These are phyloP conservation scores for Drosophila orosa DNA, from an alignment of 1,140 invertebrate genomes.

Conservation along the genomic window DNA sequence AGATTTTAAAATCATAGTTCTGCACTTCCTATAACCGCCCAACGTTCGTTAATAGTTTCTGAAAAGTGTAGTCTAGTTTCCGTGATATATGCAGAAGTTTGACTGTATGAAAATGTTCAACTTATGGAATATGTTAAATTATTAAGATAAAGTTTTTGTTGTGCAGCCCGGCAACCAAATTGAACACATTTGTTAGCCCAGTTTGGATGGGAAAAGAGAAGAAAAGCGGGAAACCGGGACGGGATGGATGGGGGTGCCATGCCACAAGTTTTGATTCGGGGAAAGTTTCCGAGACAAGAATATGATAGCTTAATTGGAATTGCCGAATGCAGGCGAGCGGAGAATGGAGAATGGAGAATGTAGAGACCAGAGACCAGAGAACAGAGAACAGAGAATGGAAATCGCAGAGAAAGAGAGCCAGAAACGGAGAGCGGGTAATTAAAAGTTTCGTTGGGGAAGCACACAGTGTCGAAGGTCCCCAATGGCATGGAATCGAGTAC, in stretches of 20 bases:
- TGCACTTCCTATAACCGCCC: neutral
- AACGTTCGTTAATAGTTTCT: slow-evolving; percentile 1
- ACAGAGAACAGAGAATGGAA: slow-evolving; percentile 23
- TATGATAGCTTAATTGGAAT: slow-evolving; percentile 63
- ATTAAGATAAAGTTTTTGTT: slow-evolving; percentile 53
- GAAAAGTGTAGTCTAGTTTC: slow-evolving; percentile 5
- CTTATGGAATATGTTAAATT: slow-evolving; percentile 47
- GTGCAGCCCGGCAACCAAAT: slow-evolving; percentile 33
- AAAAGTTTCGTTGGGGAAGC: slow-evolving; percentile 46
- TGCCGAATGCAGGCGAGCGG: slow-evolving; percentile 32
- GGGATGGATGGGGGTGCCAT: slow-evolving; percentile 8
- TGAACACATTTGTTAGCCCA: slow-evolving; percentile 53
- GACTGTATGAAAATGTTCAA: slow-evolving; percentile 16
- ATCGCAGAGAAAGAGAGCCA: slow-evolving; percentile 14
- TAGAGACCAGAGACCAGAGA: slow-evolving; percentile 2
- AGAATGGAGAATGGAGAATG: slow-evolving; percentile 13
- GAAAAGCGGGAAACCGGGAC: neutral
- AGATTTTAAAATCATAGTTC: neutral
- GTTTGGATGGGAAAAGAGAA: slow-evolving; percentile 11
- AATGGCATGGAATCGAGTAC: slow-evolving; percentile 17
- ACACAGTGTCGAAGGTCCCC: slow-evolving; percentile 35
- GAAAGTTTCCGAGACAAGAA: slow-evolving; percentile 56
- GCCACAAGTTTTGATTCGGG: slow-evolving; percentile 53
- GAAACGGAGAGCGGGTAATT: slow-evolving; percentile 37
- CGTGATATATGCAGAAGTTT: slow-evolving; percentile 4